Base-by-base conservation (phyloP, 2,888 invertebrate genomes). In the Scrobipalpa costella region DNA sequence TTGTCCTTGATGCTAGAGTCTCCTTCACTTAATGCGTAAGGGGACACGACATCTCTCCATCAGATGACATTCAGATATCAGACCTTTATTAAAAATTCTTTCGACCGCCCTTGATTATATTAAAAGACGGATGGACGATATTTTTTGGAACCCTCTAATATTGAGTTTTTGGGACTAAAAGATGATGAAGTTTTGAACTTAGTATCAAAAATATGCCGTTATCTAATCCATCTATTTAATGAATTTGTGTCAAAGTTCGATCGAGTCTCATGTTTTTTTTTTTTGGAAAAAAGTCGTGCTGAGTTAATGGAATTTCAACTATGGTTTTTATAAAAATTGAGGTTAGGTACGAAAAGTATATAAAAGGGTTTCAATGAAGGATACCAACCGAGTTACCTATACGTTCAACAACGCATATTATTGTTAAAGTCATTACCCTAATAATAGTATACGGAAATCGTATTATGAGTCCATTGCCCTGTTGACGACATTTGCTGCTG, bases 1-100 rank as follows among this genome's bases (percentile, higher is more conserved):
- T 38, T 7, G 52, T 36, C 52, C 38, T 15, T 61, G 55, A 40
- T 21, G 50, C 13, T 9, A 52, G 15, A 33, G 52, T 13, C 52
- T 52, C 33, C 52, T 33, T 52, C 27, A 52, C 21, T 27, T 21
- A 52, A 52, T 52, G 21, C 52, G 52, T 33, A 52, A 52, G 52
- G 55, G 34, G 27, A 34, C 34, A 55, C 33, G 55, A 34, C 5
- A 34, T 55, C 55, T 19, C 49, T 15, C 55, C 55, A 33, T 55
- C 34, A 33, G 33, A 27, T 27, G 33, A 55, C 34, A 55, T 55
- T 34, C 34, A 9, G 33, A 34, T 55, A 55, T 33, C 33, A 34
- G n/a, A 55, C 34, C 55, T 15, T 55, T 52, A 52, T 52, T 52
- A 55, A 55, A 55, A 34, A 33, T 27, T 55, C 27, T 17, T 55